Evolutionary conservation across 2,888 invertebrate genomes (phyloP), one percentile per base, ranked within the genome.

Genomic region (Saturnia japonica): DNA sequence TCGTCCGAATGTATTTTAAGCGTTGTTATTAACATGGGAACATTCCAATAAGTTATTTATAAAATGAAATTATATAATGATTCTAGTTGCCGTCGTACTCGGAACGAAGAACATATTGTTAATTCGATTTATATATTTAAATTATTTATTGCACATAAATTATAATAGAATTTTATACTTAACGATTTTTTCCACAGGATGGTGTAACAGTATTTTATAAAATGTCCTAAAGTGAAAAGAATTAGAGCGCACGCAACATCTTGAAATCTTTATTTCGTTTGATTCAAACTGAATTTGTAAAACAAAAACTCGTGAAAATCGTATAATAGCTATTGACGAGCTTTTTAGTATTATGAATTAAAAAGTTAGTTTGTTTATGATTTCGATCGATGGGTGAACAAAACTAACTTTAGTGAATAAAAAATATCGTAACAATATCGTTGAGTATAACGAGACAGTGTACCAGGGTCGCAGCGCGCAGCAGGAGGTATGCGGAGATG

Each of bases 61-160:
- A 70, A 83, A 88, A 91, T 90, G 88, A 87, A 91, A 89, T 90
- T 89, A 91, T 90, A 89, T 84, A 86, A 88, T 85, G 83, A 82
- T 74, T 75, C 72, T 73, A 79, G 78, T 80, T 79, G 76, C 78
- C 74, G 75, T 73, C 75, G 77, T 74, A 75, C 77, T 76, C 75
- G 74, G 77, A 74, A 2, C 75, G 76, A 75, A 72, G 76, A 75
- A 72, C 78, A 75, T 73, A 79, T 77, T 77, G 77, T 82, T 88
- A 80, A 88, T 88, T 88, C 80, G 82, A 87, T 88, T 85, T 85
- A 87, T 88, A 87, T 87, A 85, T 86, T 84, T 81, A 82, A 78
- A 77, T 85, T 84, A 87, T 85, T 85, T 82, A n/a, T 40, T 40
- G 76, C 74, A 79, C 79, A 79, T 84, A 85, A 85, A 85, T 82